Evolutionary conservation across 2,113 vertebrate genomes (phyloP).

Genomic region (Zosterops japonicus): DNA sequence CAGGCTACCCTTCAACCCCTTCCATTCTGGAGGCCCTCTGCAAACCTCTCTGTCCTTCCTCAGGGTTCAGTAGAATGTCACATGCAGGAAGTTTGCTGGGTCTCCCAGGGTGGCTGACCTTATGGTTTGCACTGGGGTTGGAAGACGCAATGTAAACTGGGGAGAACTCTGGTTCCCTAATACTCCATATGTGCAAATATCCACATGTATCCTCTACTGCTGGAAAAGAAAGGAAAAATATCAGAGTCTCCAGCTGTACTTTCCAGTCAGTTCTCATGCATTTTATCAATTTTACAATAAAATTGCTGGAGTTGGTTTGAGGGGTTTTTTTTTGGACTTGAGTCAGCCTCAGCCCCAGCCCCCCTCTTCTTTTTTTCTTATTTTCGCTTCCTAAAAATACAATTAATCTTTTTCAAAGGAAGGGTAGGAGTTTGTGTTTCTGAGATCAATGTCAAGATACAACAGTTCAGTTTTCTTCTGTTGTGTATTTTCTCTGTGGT

Average conservation of each 20-base stretch:
- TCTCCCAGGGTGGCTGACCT: not conserved
- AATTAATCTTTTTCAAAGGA: not conserved
- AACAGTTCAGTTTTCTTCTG: not conserved
- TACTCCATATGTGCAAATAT: not conserved
- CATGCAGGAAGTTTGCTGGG: not conserved
- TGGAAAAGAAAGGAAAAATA: not conserved
- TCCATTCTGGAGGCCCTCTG: not conserved
- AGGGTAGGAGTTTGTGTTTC: not conserved
- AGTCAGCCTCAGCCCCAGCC: not conserved
- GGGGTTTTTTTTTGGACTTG: not conserved
- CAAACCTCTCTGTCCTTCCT: not conserved
- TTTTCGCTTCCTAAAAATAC: not conserved
- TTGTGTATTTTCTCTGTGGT: not conserved
- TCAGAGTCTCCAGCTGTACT: not conserved
- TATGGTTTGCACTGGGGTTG: rapidly evolving
- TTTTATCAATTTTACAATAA: not conserved
- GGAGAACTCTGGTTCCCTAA: not conserved
- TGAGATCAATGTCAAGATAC: not conserved
- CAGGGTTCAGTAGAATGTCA: rapidly evolving
- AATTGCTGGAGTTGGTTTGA: not conserved
- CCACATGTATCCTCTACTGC: not conserved
- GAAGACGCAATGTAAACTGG: not conserved
- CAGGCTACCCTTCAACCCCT: not conserved
- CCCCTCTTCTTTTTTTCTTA: not conserved
- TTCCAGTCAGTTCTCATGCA: not conserved